Evolutionary conservation across 2,797 vertebrate genomes (phyloP).

Genomic region (Pelochelys cantorii): DNA sequence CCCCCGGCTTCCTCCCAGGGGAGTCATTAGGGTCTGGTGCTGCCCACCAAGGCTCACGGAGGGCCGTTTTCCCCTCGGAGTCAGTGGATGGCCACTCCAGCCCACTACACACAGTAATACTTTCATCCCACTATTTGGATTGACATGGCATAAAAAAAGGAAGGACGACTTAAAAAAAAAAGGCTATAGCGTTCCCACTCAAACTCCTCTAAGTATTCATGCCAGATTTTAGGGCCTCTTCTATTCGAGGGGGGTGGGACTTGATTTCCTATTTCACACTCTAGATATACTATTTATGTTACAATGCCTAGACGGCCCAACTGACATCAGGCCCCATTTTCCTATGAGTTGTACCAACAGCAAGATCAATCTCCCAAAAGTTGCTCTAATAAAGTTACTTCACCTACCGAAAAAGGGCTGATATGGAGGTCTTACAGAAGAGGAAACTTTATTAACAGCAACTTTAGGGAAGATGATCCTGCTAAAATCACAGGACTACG

Average conservation of each 20-base stretch:
- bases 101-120: no score
- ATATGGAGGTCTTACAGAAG: not conserved
- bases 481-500: not conserved
- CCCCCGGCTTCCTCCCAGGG: no score
- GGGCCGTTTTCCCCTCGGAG: no score
- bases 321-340: not conserved
- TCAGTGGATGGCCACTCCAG: no score
- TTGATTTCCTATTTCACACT: slow-evolving; percentile 6
- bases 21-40: no score
- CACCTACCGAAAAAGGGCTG: not conserved
- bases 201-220: not conserved
- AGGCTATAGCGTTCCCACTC: not conserved
- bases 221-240: not conserved
- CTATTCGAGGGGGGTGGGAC: not conserved
- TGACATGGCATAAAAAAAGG: not conserved
- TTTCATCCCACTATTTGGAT: slow-evolving; percentile 32
- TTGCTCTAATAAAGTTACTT: not conserved
- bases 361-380: not conserved
- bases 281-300: not conserved
- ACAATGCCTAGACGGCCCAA: not conserved
- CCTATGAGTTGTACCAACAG: not conserved
- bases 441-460: not conserved
- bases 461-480: not conserved
- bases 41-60: no score
- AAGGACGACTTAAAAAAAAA: slow-evolving; percentile 14